Base-by-base conservation (phyloP, 2,888 invertebrate genomes). In the Encarsia formosa region DNA sequence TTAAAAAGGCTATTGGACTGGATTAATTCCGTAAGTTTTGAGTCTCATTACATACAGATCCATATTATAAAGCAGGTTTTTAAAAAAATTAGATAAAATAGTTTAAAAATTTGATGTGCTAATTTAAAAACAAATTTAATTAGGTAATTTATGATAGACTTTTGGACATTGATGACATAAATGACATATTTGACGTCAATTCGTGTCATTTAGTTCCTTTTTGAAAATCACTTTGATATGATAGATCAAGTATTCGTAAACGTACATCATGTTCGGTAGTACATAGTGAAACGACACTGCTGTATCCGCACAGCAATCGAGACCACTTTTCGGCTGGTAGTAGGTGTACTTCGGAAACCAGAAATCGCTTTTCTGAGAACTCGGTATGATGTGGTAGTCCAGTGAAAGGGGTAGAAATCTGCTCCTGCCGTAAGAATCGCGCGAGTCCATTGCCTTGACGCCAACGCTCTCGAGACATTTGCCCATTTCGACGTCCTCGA, bases 261-360 rank as follows among this genome's bases (percentile, higher is more conserved):
- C 89, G 70, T 97, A 96, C 90, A 98, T 94, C 74, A 88, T 84
- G 65, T 89, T 85, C 0, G 93, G 89, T n/a, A 81, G 79, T 0
- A 94, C 87, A 74, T 96, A 95, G 76, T 95, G 94, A 77, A 98
- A 96, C 0, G 94, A 90, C 13, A 98, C 83, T 0, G 96, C 93
- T 71, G 90, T 89, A 70, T 94, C 95, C 0, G 93, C 92, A 70
- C 93, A 94, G 68, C 93, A 93, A 63, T 88, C 85, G 54, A 88
- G 77, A n/a, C 91, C 92, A 86, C 93, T 91, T 73, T 91, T 87
- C 34, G 87, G 84, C 34, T 92, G 87, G 68, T 98, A 97, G 76
- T 86, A 98, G 58, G 91, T 89, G 72, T 95, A 95, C 64, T 85
- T 83, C 88, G 91, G 92, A 73, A 94, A 94, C 98, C 98, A 98